Percentiles rank a stretch among this genome's conserved stretches.
Evolutionary conservation across 2,888 invertebrate genomes (phyloP).

Genomic region (Leucania comma): DNA sequence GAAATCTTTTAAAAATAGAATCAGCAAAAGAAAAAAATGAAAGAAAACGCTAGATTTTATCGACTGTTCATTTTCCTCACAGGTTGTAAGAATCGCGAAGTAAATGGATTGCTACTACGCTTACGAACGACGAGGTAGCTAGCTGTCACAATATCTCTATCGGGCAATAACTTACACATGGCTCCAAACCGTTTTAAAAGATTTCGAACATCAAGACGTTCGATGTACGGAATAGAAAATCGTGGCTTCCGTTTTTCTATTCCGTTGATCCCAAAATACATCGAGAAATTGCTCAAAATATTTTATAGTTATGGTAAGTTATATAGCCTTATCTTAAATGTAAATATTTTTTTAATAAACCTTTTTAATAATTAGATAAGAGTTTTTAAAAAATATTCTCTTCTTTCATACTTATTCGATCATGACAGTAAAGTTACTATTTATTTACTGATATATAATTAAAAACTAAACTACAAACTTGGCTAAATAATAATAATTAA

Average conservation of each 20-base stretch:
- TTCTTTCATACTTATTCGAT: no score
- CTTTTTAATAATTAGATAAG: not conserved
- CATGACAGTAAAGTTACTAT: no score
- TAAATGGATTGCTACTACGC: conserved; percentile 61
- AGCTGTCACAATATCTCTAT: conserved; percentile 60
- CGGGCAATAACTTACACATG: conserved; percentile 59
- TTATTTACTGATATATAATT: no score
- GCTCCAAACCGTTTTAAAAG: conserved; percentile 58
- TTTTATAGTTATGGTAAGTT: not conserved
- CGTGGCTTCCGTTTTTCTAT: not conserved
- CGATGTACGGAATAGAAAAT: conserved; percentile 40
- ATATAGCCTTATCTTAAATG: not conserved
- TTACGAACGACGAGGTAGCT: conserved; percentile 54
- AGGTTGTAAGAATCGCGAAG: conserved; percentile 53
- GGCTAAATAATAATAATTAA: no score
- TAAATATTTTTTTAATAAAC: not conserved
- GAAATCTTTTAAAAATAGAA: conserved; percentile 1
- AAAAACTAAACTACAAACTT: no score
- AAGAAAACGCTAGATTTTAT: conserved; percentile 42
- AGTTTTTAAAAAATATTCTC: not conserved
- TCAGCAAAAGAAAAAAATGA: conserved; percentile 31
- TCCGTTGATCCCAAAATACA: conserved; percentile 6
- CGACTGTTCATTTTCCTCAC: conserved; percentile 51
- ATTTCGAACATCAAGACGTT: conserved; percentile 53
- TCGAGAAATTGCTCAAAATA: conserved; percentile 11